phyloP scores from a whole-genome alignment of 2,888 invertebrate species.

The Schrankia costaestrigalis region DNA sequence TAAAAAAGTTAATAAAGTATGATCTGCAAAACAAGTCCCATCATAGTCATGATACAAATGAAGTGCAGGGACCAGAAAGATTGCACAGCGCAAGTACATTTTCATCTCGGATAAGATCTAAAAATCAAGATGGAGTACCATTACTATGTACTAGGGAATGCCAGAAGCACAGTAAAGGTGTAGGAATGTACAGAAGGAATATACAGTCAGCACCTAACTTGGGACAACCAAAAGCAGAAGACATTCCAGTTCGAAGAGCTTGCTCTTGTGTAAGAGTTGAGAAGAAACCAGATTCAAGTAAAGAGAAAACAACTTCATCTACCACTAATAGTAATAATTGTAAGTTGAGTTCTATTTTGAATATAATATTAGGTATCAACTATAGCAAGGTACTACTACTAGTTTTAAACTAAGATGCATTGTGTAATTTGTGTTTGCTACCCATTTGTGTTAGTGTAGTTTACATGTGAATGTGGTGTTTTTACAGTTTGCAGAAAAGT shows the following conservation, averaged over 20 bases:
- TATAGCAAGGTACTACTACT: too few relatives aligned
- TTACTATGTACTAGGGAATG: slow-evolving; percentile 53
- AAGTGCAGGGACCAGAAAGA: slow-evolving; percentile 57
- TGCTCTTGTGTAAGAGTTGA: slow-evolving; percentile 63
- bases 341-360: slow-evolving; percentile 37
- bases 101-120: slow-evolving; percentile 65
- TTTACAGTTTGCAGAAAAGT: too few relatives aligned
- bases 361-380: too few relatives aligned
- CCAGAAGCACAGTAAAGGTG: slow-evolving; percentile 32
- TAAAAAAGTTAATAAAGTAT: slow-evolving; percentile 84
- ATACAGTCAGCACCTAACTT: slow-evolving; percentile 61
- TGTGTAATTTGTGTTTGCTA: too few relatives aligned
- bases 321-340: slow-evolving; percentile 49
- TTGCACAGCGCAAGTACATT: slow-evolving; percentile 73
- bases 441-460: too few relatives aligned
- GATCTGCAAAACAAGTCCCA: slow-evolving; percentile 65
- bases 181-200: slow-evolving; percentile 34
- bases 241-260: slow-evolving; percentile 49
- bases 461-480: too few relatives aligned
- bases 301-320: slow-evolving; percentile 38
- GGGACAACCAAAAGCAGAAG: slow-evolving; percentile 35
- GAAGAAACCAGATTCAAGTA: slow-evolving; percentile 43
- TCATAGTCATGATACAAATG: slow-evolving; percentile 35
- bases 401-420: too few relatives aligned
- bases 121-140: slow-evolving; percentile 35